These are phyloP conservation scores for Lycopodina hypogea DNA, from an alignment of 37 sponge, comb jelly and placozoan species.

Conservation along the genomic window DNA sequence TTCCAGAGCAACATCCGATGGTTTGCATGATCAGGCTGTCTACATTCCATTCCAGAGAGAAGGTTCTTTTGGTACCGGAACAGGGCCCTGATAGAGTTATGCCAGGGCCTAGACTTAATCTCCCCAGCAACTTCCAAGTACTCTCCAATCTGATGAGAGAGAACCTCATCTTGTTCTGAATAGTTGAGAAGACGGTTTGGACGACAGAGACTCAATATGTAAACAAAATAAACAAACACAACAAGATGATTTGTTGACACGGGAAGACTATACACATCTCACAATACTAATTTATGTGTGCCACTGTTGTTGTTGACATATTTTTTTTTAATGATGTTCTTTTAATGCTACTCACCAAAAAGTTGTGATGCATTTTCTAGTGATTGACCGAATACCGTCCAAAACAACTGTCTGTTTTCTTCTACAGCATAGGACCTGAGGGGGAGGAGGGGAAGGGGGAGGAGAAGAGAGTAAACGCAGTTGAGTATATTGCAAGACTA, in stretches of 20 bases:
- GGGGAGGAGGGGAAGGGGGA: background rate
- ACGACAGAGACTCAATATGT: background rate
- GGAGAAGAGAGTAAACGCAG: background rate
- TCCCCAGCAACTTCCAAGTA: no score
- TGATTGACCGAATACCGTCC: constrained; percentile 63
- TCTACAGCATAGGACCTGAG: constrained; percentile 62
- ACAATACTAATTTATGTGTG: no score
- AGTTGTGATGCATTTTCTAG: constrained; percentile 26
- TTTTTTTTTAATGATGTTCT: background rate
- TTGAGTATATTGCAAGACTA: no score
- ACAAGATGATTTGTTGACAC: background rate
- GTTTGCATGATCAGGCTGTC: constrained; percentile 72
- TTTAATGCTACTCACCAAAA: constrained; percentile 18
- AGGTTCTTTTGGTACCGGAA: constrained; percentile 1
- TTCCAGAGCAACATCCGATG: constrained; percentile 74
- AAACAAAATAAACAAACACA: background rate
- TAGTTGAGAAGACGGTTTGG: background rate
- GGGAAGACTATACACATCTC: no score
- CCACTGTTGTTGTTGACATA: no score
- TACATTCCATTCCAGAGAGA: constrained; percentile 27
- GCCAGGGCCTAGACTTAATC: background rate
- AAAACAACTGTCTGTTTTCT: constrained; percentile 64
- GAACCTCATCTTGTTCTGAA: no score
- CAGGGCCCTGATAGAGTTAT: constrained; percentile 15
- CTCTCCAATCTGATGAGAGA: no score